Percentiles rank a stretch among this genome's conserved stretches.
phyloP scores from a whole-genome alignment of 92 coral and sea anemone genomes.

The Metridium senile region DNA sequence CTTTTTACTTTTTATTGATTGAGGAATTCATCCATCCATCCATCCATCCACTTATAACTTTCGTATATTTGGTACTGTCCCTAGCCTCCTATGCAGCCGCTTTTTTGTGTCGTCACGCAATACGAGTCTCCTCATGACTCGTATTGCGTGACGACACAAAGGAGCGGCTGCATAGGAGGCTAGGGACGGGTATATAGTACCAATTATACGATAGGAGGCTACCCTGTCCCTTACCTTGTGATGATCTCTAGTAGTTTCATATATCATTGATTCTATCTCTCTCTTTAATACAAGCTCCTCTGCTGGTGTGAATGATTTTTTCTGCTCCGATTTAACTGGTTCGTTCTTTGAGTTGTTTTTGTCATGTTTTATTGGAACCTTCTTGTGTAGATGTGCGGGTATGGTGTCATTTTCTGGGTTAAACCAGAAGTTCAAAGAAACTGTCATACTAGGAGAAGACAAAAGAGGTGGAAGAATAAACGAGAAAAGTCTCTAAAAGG shows the following conservation, averaged over 20 bases:
- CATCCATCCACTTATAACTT: too few species aligned
- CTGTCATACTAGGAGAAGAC: constrained; percentile 74
- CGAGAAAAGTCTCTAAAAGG: neutral
- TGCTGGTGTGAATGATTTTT: constrained; percentile 40
- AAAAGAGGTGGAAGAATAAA: neutral
- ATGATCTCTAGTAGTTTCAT: constrained; percentile 64
- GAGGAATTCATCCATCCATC: too few species aligned
- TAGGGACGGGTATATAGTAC: too few species aligned
- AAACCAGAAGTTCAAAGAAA: constrained; percentile 97
- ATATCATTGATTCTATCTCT: constrained; percentile 61
- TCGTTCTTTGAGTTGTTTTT: constrained; percentile 3
- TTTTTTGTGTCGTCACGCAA: too few species aligned
- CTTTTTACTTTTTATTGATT: too few species aligned
- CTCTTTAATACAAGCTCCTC: constrained; percentile 60
- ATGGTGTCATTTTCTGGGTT: constrained; percentile 45
- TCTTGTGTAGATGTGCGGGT: neutral
- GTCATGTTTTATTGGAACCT: neutral
- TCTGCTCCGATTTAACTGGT: neutral
- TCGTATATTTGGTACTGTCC: too few species aligned
- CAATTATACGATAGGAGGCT: too few species aligned
- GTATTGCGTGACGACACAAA: too few species aligned
- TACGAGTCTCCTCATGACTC: too few species aligned
- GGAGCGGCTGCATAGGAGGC: too few species aligned
- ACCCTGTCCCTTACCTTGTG: constrained; percentile 64
- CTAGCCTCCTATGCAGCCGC: too few species aligned